A percentile compares a stretch with the other conserved stretches of the same genome.
Evolutionary conservation across 2,113 vertebrate species (phyloP).

Genomic region (Bostrychus sinensis): DNA sequence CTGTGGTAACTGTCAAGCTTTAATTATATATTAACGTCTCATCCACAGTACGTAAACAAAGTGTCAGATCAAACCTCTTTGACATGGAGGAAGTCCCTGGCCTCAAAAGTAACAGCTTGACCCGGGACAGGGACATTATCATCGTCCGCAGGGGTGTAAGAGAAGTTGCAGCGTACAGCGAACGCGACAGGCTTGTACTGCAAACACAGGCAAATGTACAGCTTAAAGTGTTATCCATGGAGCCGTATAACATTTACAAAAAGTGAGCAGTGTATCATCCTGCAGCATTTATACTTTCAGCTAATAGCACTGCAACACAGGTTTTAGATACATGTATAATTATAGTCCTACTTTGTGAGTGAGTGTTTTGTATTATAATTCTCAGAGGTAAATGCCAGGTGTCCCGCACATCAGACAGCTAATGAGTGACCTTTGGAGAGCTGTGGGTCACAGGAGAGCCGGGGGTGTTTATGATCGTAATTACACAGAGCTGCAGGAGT

Average conservation of each 20-base stretch:
- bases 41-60: constrained; percentile 1
- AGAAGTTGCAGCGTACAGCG: constrained; percentile 97
- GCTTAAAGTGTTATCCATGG: no score
- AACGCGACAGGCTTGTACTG: constrained; percentile 97
- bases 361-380: constrained; percentile 46
- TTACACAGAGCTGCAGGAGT: constrained; percentile 51
- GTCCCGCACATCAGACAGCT: constrained; percentile 55
- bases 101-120: constrained; percentile 95
- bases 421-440: constrained; percentile 56
- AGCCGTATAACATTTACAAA: no score
- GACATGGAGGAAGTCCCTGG: constrained; percentile 97
- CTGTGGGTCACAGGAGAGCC: constrained; percentile 33
- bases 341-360: background rate
- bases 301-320: no score
- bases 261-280: no score
- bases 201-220: constrained; percentile 39
- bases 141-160: constrained; percentile 93
- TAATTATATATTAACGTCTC: no score
- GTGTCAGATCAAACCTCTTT: constrained; percentile 89
- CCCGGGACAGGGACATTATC: constrained; percentile 94
- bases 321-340: no score
- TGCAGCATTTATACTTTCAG: no score
- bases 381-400: background rate
- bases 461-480: constrained; percentile 37
- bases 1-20: background rate